Evolutionary conservation across 2,113 vertebrate species (phyloP), one percentile per base, ranked within the genome.

Genomic region (Takifugu flavidus): DNA sequence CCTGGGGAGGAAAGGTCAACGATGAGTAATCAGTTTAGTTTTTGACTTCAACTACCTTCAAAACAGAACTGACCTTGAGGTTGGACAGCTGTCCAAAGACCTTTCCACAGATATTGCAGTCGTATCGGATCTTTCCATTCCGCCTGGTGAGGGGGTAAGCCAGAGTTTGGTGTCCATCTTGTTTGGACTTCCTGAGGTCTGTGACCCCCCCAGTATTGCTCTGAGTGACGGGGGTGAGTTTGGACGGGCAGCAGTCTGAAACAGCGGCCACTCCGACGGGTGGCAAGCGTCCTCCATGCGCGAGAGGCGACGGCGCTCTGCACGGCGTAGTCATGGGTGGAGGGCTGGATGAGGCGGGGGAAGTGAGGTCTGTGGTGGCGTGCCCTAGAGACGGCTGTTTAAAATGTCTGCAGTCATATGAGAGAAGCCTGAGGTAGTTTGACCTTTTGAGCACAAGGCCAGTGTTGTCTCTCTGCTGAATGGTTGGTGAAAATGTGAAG

Each of bases 61-160:
- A 58, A 54, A 34, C 65, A 15, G n/a, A 66, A 70, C 87, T 68
- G 84, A 97, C 95, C 95, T 98, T 98, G 69, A 98, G 91, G 25
- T 98, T 98, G n/a, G 96, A 98, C 64, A 98, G 92, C 81, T 98
- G 96, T 46, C 95, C 94, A 49, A 98, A 98, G 44, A 94, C 92
- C 91, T 98, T 98, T 65, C 93, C 85, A 63, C 96, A 98, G 64
- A 98, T 86, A 0, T 98, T 98, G 88, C 96, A 98, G 68, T 98
- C 94, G 15, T 98, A 98, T 55, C 94, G 96, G 69, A 98, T 98
- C 91, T 98, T 98, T 72, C 96, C 95, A 0, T 98, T 98, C 84
- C 95, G 93, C 73, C 96, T 96, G 82, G 91, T 94, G 66, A 98
- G 90, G 1, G 96, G 96, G 80, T 98, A 98, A 1, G 95, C 93